phyloP scores from a whole-genome alignment of 2,888 invertebrate species.

The Carpatolechia fugitivella region DNA sequence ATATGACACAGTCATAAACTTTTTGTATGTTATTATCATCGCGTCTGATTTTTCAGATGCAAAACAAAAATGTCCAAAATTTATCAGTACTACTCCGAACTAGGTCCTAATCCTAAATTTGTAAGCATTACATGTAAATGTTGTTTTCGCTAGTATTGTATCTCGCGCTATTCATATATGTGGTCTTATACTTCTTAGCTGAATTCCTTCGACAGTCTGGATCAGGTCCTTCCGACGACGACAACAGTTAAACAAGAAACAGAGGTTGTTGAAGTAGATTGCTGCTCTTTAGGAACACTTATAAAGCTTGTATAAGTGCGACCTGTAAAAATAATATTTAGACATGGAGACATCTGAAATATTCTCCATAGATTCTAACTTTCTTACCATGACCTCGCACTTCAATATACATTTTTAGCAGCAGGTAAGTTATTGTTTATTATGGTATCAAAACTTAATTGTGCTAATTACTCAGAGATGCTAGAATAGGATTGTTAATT shows the following conservation, averaged over 20 bases:
- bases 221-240: neutral
- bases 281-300: too few species aligned
- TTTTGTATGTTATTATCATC: neutral
- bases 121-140: constrained; percentile 43
- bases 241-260: neutral
- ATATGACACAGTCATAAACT: too few species aligned
- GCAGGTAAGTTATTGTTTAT: neutral
- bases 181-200: constrained; percentile 45
- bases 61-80: constrained; percentile 41
- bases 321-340: neutral
- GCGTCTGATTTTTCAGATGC: constrained; percentile 12
- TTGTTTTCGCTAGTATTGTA: constrained; percentile 44
- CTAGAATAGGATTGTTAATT: too few species aligned
- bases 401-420: constrained; percentile 21
- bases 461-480: too few species aligned
- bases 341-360: constrained; percentile 4
- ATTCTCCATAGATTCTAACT: constrained; percentile 16
- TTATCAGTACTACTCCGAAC: constrained; percentile 12
- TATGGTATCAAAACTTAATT: too few species aligned
- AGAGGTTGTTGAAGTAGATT: too few species aligned
- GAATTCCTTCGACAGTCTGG: constrained; percentile 8
- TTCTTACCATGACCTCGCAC: constrained; percentile 12
- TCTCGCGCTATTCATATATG: constrained; percentile 42
- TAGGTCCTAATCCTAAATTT: neutral
- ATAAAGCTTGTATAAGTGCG: too few species aligned